These are phyloP conservation scores for Polypterus bichir DNA, from an alignment of 2,113 vertebrate species.

Conservation along the genomic window DNA sequence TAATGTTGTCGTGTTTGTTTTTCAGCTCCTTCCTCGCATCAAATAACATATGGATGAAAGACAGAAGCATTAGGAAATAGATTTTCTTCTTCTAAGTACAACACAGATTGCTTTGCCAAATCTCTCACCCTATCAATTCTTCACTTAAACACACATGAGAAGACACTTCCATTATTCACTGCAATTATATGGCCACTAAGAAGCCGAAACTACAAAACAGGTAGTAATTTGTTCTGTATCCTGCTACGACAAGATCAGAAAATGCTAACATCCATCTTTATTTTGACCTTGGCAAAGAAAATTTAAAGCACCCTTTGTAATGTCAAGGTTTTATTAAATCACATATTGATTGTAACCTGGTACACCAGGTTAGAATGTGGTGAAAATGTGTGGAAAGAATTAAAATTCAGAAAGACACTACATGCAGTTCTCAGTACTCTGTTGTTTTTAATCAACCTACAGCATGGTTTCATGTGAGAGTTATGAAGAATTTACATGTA, in stretches of 20 bases:
- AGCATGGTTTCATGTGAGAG: too few relatives aligned
- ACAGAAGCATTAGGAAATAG: background rate
- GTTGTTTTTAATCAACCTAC: too few relatives aligned
- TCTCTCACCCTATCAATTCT: background rate
- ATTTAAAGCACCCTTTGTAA: slow-evolving; percentile 3
- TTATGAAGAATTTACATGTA: too few relatives aligned
- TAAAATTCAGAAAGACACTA: too few relatives aligned
- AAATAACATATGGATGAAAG: too few relatives aligned
- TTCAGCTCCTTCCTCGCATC: too few relatives aligned
- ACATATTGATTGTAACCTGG: background rate
- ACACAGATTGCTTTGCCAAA: slow-evolving; percentile 2
- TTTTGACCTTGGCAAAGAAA: slow-evolving; percentile 14
- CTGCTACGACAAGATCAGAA: slow-evolving; percentile 8
- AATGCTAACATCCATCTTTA: slow-evolving; percentile 15
- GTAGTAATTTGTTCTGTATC: slow-evolving; percentile 17
- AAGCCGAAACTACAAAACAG: slow-evolving; percentile 7
- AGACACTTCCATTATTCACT: slow-evolving; percentile 18
- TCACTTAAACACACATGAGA: slow-evolving; percentile 6
- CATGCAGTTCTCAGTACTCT: too few relatives aligned
- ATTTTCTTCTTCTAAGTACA: background rate
- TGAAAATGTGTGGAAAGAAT: too few relatives aligned
- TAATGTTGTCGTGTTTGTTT: too few relatives aligned
- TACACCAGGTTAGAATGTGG: too few relatives aligned
- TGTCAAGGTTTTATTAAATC: background rate
- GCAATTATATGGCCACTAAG: slow-evolving; percentile 14